Evolutionary conservation across 2,113 vertebrate species (phyloP), one percentile per base, ranked within the genome.

Genomic region (Rissa tridactyla): DNA sequence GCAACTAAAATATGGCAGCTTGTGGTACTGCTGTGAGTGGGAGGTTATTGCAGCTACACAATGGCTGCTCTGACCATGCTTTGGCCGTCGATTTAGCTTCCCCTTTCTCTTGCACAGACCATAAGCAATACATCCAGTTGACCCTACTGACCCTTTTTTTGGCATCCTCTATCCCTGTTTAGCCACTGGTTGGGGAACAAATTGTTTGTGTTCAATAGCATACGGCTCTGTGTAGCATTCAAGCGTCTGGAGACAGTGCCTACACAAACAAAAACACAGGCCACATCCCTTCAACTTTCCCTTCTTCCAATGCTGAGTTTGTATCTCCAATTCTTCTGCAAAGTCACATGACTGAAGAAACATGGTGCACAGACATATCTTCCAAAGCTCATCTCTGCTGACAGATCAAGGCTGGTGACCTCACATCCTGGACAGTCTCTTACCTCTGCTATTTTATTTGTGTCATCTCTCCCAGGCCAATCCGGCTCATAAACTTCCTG

Each of bases 401-500:
- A 87, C 40, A 92, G 36, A 52, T 5, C 34, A 65, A 79, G 27
- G 26, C 36, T 76, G 49, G 55, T 36, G 57, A 91, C 22, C 49
- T 65, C 54, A 54, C 34, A 72, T 54, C 27, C 84, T 47, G 18
- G 21, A 73, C 70, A 78, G 61, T 44, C 6, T 18, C 98, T 98
- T 93, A 99, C 99, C 99, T 99, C 99, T 29, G 98, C 97, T 25
- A 99, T 97, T 92, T 99, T 99, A 83, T 98, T 99, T n/a, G 99
- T 98, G n/a, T 99, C 99, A 4, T 99, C 98, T 95, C 99, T 99
- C 83, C 99, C 99, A 3, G 99, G 98, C 99, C 99, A 99, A 2
- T 99, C 99, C 0, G 98, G 98, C 88, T 99, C 99, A 40, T 99
- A 99, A 97, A 99, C 99, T 94, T 99, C 99, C 86, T 98, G 99